Evolutionary conservation across 2,888 invertebrate species (phyloP).

Genomic region (Scaptomyza tumidula): DNA sequence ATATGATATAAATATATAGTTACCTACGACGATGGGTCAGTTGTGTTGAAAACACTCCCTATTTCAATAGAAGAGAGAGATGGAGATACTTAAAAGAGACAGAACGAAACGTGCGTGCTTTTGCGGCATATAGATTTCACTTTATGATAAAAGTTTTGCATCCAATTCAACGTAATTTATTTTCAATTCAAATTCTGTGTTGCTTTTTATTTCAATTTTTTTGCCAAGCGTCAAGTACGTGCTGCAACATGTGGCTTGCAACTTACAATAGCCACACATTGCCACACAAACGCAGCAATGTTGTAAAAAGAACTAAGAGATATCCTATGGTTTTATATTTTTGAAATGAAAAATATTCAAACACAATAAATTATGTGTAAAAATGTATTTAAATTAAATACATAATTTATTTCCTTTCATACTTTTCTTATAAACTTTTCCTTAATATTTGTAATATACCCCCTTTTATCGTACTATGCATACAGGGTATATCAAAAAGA

Average conservation of each 20-base stretch:
- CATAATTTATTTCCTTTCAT: neutral
- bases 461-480: neutral
- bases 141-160: constrained; percentile 72
- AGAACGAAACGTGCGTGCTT: constrained; percentile 32
- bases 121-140: constrained; percentile 71
- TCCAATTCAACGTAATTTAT: constrained; percentile 66
- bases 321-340: constrained; percentile 16
- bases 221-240: constrained; percentile 63
- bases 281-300: constrained; percentile 28
- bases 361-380: no score
- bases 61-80: neutral
- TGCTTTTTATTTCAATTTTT: no score
- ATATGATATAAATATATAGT: neutral
- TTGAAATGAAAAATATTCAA: no score
- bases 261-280: constrained; percentile 38
- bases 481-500: constrained; percentile 44
- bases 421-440: neutral
- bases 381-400: no score
- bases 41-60: constrained; percentile 1
- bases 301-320: neutral
- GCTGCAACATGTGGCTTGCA: constrained; percentile 55
- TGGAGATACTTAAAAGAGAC: neutral
- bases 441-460: neutral
- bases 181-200: constrained; percentile 68
- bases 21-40: no score